phyloP scores from a whole-genome alignment of 2,888 invertebrate species.

The Bruchidius siliquastri region DNA sequence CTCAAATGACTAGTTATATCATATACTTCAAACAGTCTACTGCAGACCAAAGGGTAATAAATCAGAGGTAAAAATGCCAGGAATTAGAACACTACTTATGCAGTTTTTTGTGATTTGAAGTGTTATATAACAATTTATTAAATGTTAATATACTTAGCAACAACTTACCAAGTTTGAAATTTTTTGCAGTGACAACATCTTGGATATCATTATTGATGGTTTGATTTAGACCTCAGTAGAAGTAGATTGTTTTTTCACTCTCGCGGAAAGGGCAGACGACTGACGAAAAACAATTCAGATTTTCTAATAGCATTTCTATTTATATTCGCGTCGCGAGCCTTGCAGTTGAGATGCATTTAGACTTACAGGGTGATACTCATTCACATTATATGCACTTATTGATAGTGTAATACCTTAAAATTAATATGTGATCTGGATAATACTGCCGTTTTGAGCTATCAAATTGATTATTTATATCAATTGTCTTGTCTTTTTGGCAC shows the following conservation, averaged over 20 bases:
- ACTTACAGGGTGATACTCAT: neutral
- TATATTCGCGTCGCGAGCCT: neutral
- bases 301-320: neutral
- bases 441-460: too few relatives aligned
- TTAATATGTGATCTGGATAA: too few relatives aligned
- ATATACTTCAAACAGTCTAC: too few relatives aligned
- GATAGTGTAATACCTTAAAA: too few relatives aligned
- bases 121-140: neutral
- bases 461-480: too few relatives aligned
- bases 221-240: neutral
- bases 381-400: neutral
- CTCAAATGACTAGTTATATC: too few relatives aligned
- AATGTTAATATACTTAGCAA: neutral
- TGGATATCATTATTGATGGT: constrained; percentile 5
- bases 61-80: too few relatives aligned
- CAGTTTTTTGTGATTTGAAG: neutral
- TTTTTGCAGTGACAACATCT: constrained; percentile 4
- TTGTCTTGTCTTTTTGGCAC: too few relatives aligned
- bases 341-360: neutral
- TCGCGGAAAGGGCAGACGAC: neutral
- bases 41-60: too few relatives aligned
- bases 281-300: neutral
- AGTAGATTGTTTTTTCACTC: neutral
- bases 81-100: too few relatives aligned
- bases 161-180: constrained; percentile 2